A percentile compares a stretch with the other conserved stretches of the same genome.
Conservation (phyloP, 2,113 vertebrate species). For the Hemibagrus wyckioides region DNA sequence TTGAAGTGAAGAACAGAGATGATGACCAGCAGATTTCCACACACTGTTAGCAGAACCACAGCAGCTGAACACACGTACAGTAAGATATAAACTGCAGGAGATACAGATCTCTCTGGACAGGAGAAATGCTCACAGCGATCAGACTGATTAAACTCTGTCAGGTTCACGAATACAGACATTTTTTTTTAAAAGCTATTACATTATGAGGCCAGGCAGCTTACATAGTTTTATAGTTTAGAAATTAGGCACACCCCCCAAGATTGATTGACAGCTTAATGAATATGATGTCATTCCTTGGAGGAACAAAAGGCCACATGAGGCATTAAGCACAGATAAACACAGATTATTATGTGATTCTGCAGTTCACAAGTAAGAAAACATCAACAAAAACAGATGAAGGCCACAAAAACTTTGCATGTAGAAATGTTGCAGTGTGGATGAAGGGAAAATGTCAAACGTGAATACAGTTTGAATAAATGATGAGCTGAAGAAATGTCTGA, state of each 20-base stretch:
- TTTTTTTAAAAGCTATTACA: background rate
- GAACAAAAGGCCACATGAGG: too few species aligned
- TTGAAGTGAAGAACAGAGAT: background rate
- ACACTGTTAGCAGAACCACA: background rate
- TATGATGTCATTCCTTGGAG: background rate
- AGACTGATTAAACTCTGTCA: background rate
- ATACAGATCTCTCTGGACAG: background rate
- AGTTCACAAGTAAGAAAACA: too few species aligned
- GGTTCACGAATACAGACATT: background rate
- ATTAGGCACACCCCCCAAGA: background rate
- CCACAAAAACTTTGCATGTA: too few species aligned
- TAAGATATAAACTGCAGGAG: constrained; percentile 13
- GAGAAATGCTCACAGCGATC: background rate
- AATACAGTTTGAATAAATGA: too few species aligned
- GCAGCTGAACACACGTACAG: background rate
- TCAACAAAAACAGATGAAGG: too few species aligned
- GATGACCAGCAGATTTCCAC: background rate
- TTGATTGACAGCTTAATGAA: background rate
- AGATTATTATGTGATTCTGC: too few species aligned
- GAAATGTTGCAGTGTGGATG: too few species aligned
- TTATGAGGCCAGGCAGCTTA: background rate
- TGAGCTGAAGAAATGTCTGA: too few species aligned
- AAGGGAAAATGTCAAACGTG: too few species aligned
- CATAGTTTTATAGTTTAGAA: background rate
- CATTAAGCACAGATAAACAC: too few species aligned